Evolutionary conservation across 2,113 vertebrate species (phyloP).

Genomic region (Prunella himalayana): DNA sequence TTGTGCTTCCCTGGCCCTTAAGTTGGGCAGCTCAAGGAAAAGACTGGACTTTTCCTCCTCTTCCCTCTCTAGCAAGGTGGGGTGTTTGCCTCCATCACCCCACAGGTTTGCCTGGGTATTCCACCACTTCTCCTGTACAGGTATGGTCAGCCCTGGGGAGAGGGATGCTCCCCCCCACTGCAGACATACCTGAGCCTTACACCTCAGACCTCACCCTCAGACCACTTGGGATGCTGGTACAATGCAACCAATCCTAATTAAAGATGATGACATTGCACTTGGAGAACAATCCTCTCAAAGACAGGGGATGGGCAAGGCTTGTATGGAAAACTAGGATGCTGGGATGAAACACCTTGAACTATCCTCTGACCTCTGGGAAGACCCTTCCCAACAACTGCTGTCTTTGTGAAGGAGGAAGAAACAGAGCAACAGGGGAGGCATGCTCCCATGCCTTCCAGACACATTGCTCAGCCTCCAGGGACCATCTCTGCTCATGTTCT

Average conservation of each 20-base stretch:
- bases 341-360: not conserved
- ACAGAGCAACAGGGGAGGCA: not conserved
- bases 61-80: not conserved
- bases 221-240: not conserved
- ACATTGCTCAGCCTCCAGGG: accelerated
- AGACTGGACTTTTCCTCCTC: not conserved
- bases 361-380: not conserved
- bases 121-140: not conserved
- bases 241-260: not conserved
- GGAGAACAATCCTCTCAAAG: not conserved
- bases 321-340: not conserved
- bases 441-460: not conserved
- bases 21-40: accelerated
- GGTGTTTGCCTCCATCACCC: not conserved
- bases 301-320: not conserved
- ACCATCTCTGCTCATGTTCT: not conserved
- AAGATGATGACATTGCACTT: not conserved
- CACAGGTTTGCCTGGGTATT: not conserved
- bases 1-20: not conserved
- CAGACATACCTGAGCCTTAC: not conserved
- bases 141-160: not conserved
- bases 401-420: not conserved
- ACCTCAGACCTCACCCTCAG: not conserved
- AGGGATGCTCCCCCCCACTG: not conserved
- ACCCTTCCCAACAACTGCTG: not conserved